Percentiles rank a stretch among this genome's conserved stretches.
phyloP scores from a whole-genome alignment of 1,140 invertebrate genomes.

The Pogonognathellus flavescens region DNA sequence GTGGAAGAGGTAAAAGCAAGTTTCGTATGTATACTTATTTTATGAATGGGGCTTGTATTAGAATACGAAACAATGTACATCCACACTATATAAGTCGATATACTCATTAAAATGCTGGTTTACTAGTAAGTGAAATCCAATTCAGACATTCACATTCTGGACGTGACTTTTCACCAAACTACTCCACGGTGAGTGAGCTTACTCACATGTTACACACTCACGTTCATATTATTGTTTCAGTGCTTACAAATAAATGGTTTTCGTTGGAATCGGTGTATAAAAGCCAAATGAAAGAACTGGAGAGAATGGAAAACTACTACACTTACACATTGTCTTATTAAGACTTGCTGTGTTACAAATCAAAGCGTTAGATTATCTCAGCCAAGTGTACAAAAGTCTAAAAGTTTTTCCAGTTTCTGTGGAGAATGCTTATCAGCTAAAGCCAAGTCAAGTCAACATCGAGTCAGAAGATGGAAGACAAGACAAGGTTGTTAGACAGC shows the following conservation, averaged over 20 bases:
- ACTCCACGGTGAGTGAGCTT: neutral
- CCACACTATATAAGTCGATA: no score
- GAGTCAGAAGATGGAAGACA: slow-evolving; percentile 34
- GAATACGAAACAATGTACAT: no score
- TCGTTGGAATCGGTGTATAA: no score
- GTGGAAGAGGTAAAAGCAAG: neutral
- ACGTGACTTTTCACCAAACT: no score
- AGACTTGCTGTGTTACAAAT: neutral
- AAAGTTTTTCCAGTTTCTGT: slow-evolving; percentile 18
- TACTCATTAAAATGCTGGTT: no score
- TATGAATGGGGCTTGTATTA: neutral
- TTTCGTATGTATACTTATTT: neutral
- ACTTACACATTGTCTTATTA: neutral
- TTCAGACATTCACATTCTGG: no score
- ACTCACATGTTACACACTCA: neutral
- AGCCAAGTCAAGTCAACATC: neutral
- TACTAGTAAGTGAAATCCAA: no score
- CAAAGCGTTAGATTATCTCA: neutral
- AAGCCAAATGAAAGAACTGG: no score
- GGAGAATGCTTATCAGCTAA: slow-evolving; percentile 16
- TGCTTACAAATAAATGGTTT: no score
- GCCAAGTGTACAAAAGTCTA: neutral
- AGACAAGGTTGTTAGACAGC: slow-evolving; percentile 36
- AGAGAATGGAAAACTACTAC: no score
- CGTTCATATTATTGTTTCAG: no score